Base-by-base conservation (phyloP, 2,797 vertebrate genomes). In the Mus caroli region DNA sequence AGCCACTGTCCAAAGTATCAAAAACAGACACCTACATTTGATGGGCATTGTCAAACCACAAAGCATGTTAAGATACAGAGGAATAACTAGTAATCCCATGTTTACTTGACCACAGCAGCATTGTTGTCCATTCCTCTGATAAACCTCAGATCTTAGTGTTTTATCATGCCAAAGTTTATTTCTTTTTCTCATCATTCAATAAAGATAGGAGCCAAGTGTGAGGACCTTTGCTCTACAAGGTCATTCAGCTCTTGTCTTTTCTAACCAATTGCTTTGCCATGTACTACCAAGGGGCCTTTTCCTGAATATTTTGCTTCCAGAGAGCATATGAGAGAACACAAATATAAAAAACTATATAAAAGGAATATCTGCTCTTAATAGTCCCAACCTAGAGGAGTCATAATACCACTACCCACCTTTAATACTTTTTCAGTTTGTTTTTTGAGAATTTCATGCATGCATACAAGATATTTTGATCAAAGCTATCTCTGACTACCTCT, bases 1-100 rank as follows among this genome's bases (percentile, higher is more conserved):
- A 87, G 58, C 20, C 26, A 91, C 52, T 52, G 40, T 79, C 91
- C 26, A 67, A 87, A 67, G 31, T n/a, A 73, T 90, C 54, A 71
- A 77, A 96, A 95, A 90, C 28, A 94, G 92, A 67, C 20, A 40
- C 60, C 56, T 90, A 43, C 71, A 58, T 60, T 96, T 88, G 64
- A 91, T 90, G 67, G 52, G 67, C 76, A 22, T 37, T 95, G 69
- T 77, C 73, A 88, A 89, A 60, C 87, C 46, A 85, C 13, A 77
- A 84, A 79, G 4, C 34, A 60, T 34, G 31, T 40, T 73, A 73
- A 40, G 20, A 37, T 22, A 26, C 6, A 90, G 28, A 64, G 31
- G 71, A 96, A 90, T 92, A 82, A 88, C 71, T 75, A 58, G n/a
- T 87, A 75, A 96, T 24, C 62, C 87, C 91, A 17, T 13, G 56